These are phyloP conservation scores for Telmatochromis brachygnathus DNA, from an alignment of 2,113 vertebrate genomes.

Conservation along the genomic window DNA sequence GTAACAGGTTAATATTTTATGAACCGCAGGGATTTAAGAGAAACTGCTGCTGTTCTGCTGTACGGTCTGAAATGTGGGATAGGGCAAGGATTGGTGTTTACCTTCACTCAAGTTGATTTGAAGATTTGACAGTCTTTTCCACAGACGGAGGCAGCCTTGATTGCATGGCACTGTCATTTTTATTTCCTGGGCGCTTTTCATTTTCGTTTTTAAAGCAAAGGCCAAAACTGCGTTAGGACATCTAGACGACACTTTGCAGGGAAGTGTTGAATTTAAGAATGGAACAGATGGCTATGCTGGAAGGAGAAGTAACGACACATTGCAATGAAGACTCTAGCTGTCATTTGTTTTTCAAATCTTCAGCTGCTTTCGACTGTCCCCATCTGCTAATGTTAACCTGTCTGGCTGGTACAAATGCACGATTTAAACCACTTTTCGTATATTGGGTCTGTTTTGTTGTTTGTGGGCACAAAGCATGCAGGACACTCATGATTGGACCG, in stretches of 20 bases:
- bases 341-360: constrained; percentile 38
- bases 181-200: background rate
- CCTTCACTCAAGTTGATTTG: background rate
- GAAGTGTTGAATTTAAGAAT: background rate
- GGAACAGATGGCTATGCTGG: constrained; percentile 19
- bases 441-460: background rate
- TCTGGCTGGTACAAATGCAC: constrained; percentile 1
- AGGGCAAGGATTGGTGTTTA: background rate
- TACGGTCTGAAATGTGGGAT: background rate
- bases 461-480: background rate
- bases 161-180: background rate
- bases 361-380: constrained; percentile 15
- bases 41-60: constrained; percentile 14
- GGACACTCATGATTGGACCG: background rate
- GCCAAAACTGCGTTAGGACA: background rate
- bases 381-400: constrained; percentile 37
- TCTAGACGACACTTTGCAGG: background rate
- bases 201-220: background rate
- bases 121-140: background rate
- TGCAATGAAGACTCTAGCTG: background rate
- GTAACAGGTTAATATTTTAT: constrained; percentile 65
- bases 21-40: constrained; percentile 19
- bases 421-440: background rate
- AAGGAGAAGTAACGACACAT: background rate
- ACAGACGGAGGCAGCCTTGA: background rate